Conservation (phyloP, 2,797 vertebrate genomes). For the Lepus townsendii region DNA sequence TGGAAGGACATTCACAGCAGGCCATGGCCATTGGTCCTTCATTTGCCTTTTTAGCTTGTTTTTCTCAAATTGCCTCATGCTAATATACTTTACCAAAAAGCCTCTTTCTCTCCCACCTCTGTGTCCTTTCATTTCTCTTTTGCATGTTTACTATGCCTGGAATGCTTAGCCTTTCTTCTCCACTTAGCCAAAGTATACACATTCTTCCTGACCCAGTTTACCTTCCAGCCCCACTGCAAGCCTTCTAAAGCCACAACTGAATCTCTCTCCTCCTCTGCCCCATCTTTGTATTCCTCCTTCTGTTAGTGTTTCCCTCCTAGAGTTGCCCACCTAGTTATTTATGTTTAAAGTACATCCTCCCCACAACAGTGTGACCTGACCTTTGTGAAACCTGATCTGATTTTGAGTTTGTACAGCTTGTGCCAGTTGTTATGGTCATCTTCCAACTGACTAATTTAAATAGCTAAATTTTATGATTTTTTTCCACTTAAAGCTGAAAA, state of each 20-base stretch:
- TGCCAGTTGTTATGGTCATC: background rate
- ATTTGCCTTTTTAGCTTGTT: background rate
- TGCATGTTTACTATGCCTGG: background rate
- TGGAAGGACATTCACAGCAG: background rate
- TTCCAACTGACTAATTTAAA: slow-evolving; percentile 37
- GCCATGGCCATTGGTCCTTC: background rate
- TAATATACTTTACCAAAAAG: background rate
- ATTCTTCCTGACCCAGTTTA: background rate
- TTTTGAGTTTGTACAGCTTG: background rate
- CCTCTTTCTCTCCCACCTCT: background rate
- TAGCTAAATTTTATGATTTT: background rate
- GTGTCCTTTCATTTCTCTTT: background rate
- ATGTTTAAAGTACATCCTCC: background rate
- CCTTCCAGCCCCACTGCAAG: background rate
- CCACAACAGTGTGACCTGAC: background rate
- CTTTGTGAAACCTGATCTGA: background rate
- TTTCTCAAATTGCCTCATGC: background rate
- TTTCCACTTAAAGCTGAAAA: slow-evolving; percentile 17
- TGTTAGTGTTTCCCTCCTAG: background rate
- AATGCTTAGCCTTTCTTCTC: background rate
- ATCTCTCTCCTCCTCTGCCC: background rate
- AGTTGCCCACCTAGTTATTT: background rate
- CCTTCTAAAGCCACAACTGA: background rate
- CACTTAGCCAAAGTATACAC: background rate
- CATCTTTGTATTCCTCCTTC: background rate